Evolutionary conservation across 2,797 vertebrate genomes (phyloP).

Genomic region (Sebastolobus alascanus): DNA sequence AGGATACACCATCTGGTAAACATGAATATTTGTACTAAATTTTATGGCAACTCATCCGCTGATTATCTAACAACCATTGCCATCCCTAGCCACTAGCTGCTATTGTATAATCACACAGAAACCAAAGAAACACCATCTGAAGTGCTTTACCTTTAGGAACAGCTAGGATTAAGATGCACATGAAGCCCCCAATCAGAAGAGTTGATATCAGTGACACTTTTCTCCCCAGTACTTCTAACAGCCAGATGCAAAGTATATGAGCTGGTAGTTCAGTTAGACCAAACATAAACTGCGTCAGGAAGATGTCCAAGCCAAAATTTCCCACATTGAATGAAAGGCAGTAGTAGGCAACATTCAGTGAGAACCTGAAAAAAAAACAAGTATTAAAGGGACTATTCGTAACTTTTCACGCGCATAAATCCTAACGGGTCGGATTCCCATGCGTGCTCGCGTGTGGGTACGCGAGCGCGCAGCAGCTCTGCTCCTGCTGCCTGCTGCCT

Average conservation of each 20-base stretch:
- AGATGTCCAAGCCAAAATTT: conserved; percentile 88
- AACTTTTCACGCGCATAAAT: too few relatives aligned
- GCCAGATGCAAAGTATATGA: conserved; percentile 83
- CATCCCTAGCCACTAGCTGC: too few relatives aligned
- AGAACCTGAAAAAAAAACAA: conserved; percentile 81
- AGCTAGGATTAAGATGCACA: conserved; percentile 80
- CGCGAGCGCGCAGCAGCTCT: too few relatives aligned
- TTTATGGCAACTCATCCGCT: neutral
- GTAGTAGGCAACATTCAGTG: conserved; percentile 85
- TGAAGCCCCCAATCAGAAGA: conserved; percentile 81
- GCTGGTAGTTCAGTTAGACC: conserved; percentile 86
- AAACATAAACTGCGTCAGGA: conserved; percentile 90
- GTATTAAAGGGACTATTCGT: too few relatives aligned
- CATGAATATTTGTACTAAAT: neutral
- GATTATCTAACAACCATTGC: too few relatives aligned
- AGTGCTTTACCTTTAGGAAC: conserved; percentile 84
- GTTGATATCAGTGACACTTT: conserved; percentile 78
- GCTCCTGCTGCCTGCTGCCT: too few relatives aligned
- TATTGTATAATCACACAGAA: too few relatives aligned
- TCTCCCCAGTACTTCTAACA: conserved; percentile 83
- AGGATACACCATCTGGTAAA: neutral
- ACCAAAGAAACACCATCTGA: neutral
- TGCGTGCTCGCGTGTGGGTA: too few relatives aligned
- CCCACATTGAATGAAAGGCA: conserved; percentile 88
- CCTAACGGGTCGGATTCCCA: too few relatives aligned